Conservation (phyloP, 2,888 invertebrate species). For the Agriotes lineatus region DNA sequence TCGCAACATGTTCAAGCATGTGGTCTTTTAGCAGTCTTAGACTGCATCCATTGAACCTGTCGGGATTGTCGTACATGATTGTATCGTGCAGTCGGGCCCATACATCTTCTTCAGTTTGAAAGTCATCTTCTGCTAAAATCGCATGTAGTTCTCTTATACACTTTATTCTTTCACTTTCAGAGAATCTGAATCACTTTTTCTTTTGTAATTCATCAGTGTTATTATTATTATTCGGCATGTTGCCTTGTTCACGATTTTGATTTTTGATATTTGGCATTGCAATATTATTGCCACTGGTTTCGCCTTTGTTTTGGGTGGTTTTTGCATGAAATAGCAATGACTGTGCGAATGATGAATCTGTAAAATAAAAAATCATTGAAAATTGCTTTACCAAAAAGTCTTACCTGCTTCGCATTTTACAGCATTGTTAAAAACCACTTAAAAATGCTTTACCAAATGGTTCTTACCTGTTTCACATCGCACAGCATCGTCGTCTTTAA, state of each 20-base stretch:
- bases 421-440: not conserved
- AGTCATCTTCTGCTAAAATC: constrained; percentile 9
- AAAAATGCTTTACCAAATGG: not conserved
- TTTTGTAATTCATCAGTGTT: not conserved
- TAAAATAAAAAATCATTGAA: no score
- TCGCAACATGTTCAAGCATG: constrained; percentile 29
- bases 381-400: no score
- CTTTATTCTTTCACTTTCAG: not conserved
- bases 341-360: not conserved
- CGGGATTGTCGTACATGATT: constrained; percentile 9
- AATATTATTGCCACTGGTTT: not conserved
- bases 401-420: not conserved
- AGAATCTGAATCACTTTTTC: constrained; percentile 14
- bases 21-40: constrained; percentile 25
- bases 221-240: not conserved
- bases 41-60: constrained; percentile 27
- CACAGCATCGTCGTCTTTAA: not conserved
- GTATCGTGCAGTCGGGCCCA: not conserved
- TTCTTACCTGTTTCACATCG: constrained; percentile 4
- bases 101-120: constrained; percentile 5
- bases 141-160: constrained; percentile 8
- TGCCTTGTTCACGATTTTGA: constrained; percentile 9
- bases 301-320: no score
- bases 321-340: not conserved
- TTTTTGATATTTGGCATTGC: not conserved